Percentiles rank a stretch among this genome's conserved stretches.
These are phyloP conservation scores for Salarias fasciatus DNA, from an alignment of 2,797 vertebrate species.

Conservation along the genomic window DNA sequence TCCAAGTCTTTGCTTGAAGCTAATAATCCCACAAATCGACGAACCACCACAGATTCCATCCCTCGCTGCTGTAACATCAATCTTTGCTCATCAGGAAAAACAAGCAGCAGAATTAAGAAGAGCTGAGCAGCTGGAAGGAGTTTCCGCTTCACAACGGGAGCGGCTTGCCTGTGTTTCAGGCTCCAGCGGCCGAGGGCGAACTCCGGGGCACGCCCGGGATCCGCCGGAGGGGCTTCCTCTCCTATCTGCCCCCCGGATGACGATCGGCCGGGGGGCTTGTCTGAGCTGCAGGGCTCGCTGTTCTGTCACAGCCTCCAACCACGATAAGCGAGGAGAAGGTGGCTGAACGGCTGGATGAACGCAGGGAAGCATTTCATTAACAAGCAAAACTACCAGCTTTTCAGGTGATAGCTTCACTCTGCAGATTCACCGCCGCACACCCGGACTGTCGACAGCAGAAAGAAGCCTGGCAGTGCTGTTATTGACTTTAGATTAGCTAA, in stretches of 20 bases:
- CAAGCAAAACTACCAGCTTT: too few relatives aligned
- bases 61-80: constrained; percentile 7
- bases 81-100: constrained; percentile 29
- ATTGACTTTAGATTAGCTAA: too few relatives aligned
- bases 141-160: constrained; percentile 11
- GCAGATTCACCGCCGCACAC: too few relatives aligned
- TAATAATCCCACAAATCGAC: constrained; percentile 18
- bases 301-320: constrained; percentile 1
- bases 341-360: neutral
- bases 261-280: constrained; percentile 5
- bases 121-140: constrained; percentile 18
- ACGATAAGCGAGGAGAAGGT: constrained; percentile 7
- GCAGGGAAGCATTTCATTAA: neutral
- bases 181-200: constrained; percentile 4
- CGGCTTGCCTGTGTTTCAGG: constrained; percentile 10
- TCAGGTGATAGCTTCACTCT: too few relatives aligned
- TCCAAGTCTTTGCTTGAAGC: neutral
- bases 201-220: constrained; percentile 9
- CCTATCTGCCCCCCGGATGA: constrained; percentile 6
- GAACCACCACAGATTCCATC: neutral
- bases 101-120: constrained; percentile 26
- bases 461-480: too few relatives aligned
- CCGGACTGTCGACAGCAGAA: too few relatives aligned
- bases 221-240: constrained; percentile 12
- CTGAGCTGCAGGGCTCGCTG: constrained; percentile 8